These are phyloP conservation scores for Epinephelus cyanopodus DNA, from an alignment of 2,113 vertebrate species.

Conservation along the genomic window DNA sequence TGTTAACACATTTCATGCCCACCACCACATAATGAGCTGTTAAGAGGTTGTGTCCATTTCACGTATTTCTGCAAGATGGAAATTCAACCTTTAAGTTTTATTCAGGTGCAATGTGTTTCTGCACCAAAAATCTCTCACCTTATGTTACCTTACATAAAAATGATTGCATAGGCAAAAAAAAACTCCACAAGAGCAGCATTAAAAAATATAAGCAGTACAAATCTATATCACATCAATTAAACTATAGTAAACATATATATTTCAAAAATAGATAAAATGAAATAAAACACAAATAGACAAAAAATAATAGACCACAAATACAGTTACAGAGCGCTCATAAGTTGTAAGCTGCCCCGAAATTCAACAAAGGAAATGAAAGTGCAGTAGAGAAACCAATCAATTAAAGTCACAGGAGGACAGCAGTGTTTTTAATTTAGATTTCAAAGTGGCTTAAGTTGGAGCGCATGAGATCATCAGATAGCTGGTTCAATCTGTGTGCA, in stretches of 20 bases:
- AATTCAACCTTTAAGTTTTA: too few relatives aligned
- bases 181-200: not conserved
- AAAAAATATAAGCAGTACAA: not conserved
- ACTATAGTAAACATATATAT: too few relatives aligned
- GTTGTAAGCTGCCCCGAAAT: not conserved
- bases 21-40: too few relatives aligned
- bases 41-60: too few relatives aligned
- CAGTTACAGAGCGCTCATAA: not conserved
- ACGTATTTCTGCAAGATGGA: too few relatives aligned
- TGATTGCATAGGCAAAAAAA: not conserved
- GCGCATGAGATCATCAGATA: not conserved
- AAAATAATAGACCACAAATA: not conserved
- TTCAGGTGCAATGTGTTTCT: not conserved
- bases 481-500: not conserved
- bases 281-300: not conserved
- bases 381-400: not conserved
- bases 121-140: not conserved
- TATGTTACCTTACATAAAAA: not conserved
- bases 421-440: not conserved
- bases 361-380: not conserved
- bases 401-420: not conserved
- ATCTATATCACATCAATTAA: not conserved
- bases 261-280: not conserved
- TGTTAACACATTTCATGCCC: too few relatives aligned
- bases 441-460: not conserved